A percentile compares a stretch with the other conserved stretches of the same genome.
These are phyloP conservation scores for Lordiphosa andalusiaca DNA, from an alignment of 2,888 invertebrate species.

Conservation along the genomic window DNA sequence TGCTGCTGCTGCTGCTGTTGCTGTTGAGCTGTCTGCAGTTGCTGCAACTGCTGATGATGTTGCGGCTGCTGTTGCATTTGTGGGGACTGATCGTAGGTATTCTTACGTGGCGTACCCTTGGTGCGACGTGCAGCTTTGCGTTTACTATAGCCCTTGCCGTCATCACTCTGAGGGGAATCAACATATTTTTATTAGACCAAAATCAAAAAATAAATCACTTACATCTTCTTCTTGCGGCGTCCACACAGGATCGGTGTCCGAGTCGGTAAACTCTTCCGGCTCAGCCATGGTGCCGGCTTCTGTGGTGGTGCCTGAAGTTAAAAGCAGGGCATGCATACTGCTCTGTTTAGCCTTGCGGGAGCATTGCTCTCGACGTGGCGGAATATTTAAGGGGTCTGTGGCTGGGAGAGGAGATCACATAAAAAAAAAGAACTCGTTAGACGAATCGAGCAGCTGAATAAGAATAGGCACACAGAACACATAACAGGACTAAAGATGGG, in stretches of 20 bases:
- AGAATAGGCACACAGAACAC: too few relatives aligned
- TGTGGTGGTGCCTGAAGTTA: constrained; percentile 69
- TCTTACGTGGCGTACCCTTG: constrained; percentile 75
- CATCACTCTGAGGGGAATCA: constrained; percentile 63
- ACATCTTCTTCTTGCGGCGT: constrained; percentile 84
- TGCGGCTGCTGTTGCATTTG: constrained; percentile 31
- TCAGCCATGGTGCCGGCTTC: constrained; percentile 81
- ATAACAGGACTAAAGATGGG: constrained; percentile 13
- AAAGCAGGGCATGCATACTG: constrained; percentile 82
- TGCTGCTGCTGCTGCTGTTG: constrained; percentile 46
- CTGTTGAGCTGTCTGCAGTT: constrained; percentile 41
- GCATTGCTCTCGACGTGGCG: constrained; percentile 84
- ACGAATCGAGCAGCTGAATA: constrained; percentile 17
- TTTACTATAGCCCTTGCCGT: constrained; percentile 69
- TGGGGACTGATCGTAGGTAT: constrained; percentile 58
- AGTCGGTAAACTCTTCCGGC: constrained; percentile 83
- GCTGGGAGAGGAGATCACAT: constrained; percentile 46
- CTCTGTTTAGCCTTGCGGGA: constrained; percentile 86
- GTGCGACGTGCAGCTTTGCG: constrained; percentile 73
- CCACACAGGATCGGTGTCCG: constrained; percentile 89
- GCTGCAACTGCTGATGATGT: constrained; percentile 55
- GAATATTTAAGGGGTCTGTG: constrained; percentile 80
- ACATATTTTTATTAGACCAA: not conserved
- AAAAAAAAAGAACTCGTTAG: constrained; percentile 57
- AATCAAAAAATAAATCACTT: constrained; percentile 50